Percentiles rank a stretch among this genome's conserved stretches.
phyloP scores from a whole-genome alignment of 2,888 invertebrate genomes.

The Dermolepida albohirtum region DNA sequence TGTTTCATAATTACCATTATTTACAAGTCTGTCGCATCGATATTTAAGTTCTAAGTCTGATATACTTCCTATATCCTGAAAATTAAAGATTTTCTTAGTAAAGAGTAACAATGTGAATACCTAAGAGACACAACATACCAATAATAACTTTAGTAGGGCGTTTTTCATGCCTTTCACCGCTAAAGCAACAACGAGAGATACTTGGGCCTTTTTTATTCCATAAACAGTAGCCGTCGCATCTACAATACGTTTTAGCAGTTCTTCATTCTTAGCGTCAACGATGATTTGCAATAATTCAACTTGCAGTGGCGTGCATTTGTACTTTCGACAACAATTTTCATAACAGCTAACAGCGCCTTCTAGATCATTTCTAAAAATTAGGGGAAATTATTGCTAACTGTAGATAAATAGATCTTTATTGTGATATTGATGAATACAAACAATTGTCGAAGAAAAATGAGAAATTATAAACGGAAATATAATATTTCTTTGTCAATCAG shows the following conservation, averaged over 20 bases:
- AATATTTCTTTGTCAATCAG: too few relatives aligned
- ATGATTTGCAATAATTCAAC: slow-evolving; percentile 70
- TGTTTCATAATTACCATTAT: slow-evolving; percentile 56
- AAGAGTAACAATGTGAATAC: background rate
- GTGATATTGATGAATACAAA: too few relatives aligned
- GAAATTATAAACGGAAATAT: too few relatives aligned
- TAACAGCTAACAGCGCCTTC: slow-evolving; percentile 71
- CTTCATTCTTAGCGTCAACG: slow-evolving; percentile 60
- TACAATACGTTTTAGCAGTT: slow-evolving; percentile 61
- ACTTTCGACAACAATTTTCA: slow-evolving; percentile 65
- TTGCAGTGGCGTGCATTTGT: slow-evolving; percentile 74
- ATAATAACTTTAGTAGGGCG: slow-evolving; percentile 66
- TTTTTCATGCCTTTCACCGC: slow-evolving; percentile 69
- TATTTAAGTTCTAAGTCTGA: slow-evolving; percentile 57
- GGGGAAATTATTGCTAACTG: slow-evolving; percentile 18
- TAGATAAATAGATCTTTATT: too few relatives aligned
- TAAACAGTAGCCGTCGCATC: slow-evolving; percentile 62
- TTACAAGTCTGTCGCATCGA: slow-evolving; percentile 58
- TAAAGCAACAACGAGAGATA: slow-evolving; percentile 67
- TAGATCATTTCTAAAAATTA: slow-evolving; percentile 64
- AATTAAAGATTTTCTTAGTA: slow-evolving; percentile 55
- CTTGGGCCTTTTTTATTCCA: slow-evolving; percentile 64
- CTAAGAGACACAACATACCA: slow-evolving; percentile 55
- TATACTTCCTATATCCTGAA: slow-evolving; percentile 61
- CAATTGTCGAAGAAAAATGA: too few relatives aligned